Base-by-base conservation (phyloP, 1,140 invertebrate species). In the Euglossa dilemma region DNA sequence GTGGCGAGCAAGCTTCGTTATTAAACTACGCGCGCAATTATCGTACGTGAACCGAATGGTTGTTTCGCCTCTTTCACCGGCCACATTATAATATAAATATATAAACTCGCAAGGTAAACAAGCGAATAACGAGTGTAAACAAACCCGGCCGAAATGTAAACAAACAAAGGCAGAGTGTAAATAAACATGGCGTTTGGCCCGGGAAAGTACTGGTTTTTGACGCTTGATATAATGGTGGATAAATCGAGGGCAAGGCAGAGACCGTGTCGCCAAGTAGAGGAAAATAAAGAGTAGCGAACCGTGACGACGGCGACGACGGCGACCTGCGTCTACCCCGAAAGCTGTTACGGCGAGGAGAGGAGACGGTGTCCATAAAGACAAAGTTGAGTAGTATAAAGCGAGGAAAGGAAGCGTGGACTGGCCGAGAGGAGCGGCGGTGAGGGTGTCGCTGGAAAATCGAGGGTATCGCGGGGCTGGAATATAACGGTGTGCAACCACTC, bases 401-500 rank as follows among this genome's bases (percentile, higher is more conserved):
- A 43, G 18, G 36, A 64, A 43, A 64, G 63, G 64, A 69, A 78
- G n/a, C 18, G 12, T 25, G 20, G 28, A 54, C 18, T 56, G 1
- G 36, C 43, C 47, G 23, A 20, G 64, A 25, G 52, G 23, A 23
- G 28, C 28, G 9, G 43, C 50, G n/a, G n/a, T n/a, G 12, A 71
- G 18, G 36, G 7, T 43, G 63, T 64, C 63, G 28, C 9, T 43
- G 23, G 6, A 45, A 67, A 67, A 67, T n/a, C 64, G 36, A 64
- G 63, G 9, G 28, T 64, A 43, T 23, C 28, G 0, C 8, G 18
- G 7, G 63, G 18, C 63, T 9, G 36, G 54, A 45, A 47, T n/a
- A 71, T 61, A 80, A 72, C 45, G 9, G 52, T 50, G 18, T 28
- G 52, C 7, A 52, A 36, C 54, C 25, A 23, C 66, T 79, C 54